Evolutionary conservation across 2,113 vertebrate species (phyloP).

Genomic region (Aspiorhynchus laticeps): DNA sequence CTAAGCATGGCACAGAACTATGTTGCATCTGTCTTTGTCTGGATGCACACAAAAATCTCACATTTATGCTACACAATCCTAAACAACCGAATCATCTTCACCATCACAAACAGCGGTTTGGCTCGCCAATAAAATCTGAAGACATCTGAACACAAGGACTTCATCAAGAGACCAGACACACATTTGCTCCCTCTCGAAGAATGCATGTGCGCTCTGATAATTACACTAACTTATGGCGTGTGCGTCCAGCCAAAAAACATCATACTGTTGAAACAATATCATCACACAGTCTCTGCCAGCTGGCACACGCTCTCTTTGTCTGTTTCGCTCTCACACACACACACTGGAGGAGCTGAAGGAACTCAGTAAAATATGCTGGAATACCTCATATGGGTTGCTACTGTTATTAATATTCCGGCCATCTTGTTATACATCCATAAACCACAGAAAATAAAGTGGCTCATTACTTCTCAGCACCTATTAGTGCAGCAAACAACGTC

Average conservation of each 20-base stretch:
- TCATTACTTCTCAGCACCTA: background rate
- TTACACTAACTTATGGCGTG: slow-evolving; percentile 1
- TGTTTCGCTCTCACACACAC: background rate
- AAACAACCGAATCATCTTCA: background rate
- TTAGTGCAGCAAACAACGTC: background rate
- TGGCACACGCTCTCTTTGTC: background rate
- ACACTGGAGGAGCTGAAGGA: background rate
- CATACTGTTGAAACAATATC: slow-evolving; percentile 21
- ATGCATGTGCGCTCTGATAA: background rate
- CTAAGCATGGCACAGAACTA: background rate
- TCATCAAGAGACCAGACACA: slow-evolving; percentile 29
- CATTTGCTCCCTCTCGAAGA: slow-evolving; percentile 4
- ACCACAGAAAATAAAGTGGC: background rate
- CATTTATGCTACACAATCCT: background rate
- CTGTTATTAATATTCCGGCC: background rate
- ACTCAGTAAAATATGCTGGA: background rate
- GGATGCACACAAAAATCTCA: background rate
- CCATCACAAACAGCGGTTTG: background rate
- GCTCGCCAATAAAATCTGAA: background rate
- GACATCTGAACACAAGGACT: slow-evolving; percentile 6
- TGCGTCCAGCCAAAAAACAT: slow-evolving; percentile 27
- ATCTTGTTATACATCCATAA: background rate
- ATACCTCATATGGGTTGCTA: background rate
- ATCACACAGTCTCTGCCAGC: slow-evolving; percentile 7
- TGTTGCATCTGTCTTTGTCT: background rate